These are phyloP conservation scores for Rhinolophus ferrumequinum DNA, from an alignment of 2,113 vertebrate genomes.

Conservation along the genomic window DNA sequence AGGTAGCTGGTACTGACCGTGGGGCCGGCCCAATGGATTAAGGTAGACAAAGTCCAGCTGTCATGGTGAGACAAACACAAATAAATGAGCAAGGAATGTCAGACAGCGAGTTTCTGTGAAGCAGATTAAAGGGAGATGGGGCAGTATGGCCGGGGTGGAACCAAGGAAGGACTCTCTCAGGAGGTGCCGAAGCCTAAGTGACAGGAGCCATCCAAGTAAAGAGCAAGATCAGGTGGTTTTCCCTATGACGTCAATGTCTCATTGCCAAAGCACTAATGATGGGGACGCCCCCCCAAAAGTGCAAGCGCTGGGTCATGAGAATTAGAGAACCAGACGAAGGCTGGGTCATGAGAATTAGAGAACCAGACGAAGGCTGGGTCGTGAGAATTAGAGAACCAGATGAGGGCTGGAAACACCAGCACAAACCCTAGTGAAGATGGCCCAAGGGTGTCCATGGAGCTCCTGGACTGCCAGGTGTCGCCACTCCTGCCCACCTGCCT, in stretches of 20 bases:
- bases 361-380: background rate
- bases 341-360: background rate
- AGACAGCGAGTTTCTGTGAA: background rate
- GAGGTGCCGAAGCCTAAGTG: background rate
- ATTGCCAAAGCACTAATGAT: too few relatives aligned
- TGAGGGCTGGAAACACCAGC: fast-evolving
- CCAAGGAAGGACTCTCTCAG: background rate
- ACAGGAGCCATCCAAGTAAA: background rate
- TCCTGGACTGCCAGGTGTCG: fast-evolving
- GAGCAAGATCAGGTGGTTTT: fast-evolving
- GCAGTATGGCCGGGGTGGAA: background rate
- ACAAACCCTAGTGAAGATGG: background rate
- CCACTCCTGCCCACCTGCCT: background rate
- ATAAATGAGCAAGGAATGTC: too few relatives aligned
- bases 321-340: background rate
- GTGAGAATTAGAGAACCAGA: background rate
- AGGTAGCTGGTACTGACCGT: background rate
- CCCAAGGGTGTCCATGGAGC: background rate
- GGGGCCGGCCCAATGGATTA: too few relatives aligned
- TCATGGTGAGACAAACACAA: background rate
- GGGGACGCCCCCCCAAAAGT: background rate
- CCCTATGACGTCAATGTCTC: background rate
- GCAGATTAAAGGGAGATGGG: background rate
- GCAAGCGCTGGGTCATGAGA: background rate
- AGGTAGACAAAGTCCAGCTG: background rate